Base-by-base conservation (phyloP, 2,888 invertebrate genomes). In the Steromphala cineraria region DNA sequence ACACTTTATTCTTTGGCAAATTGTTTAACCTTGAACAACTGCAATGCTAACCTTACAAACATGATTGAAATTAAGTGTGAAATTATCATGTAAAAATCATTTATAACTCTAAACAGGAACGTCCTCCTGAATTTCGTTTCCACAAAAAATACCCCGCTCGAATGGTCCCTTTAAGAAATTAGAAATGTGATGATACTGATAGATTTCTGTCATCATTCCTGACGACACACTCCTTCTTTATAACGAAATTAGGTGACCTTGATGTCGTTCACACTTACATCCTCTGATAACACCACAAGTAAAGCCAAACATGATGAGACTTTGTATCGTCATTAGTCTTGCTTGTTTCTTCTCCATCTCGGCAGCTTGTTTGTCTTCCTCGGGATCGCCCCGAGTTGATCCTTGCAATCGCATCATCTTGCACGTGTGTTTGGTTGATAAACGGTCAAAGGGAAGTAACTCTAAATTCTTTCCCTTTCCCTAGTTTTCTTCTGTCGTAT, bases 331-430 rank as follows among this genome's bases (percentile, higher is more conserved):
- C 31, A 82, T 62, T 75, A 79, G 53, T 53, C 87, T 84, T 7
- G 90, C 90, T 74, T 87, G 82, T 71, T 85, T 86, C 79, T 85
- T 88, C 78, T 91, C 90, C 24, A 78, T 67, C 56, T 85, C 83
- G 28, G 77, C 67, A 21, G 75, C 80, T 75, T 75, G 76, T 71
- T 80, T 82, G 56, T 85, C 85, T 79, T 87, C 89, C 53, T 89
- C 89, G n/a, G 84, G 87, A 79, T 89, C 89, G 2, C 85, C 83
- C 24, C 81, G 81, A 36, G 84, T 85, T 10, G 85, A 85, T 71
- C 88, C 76, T 53, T 81, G 78, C 77, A 84, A 74, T 52, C 86
- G 83, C 31, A 86, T 84, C 86, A 86, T 86, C 53, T 75, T 55
- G 75, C 21, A 67, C 52, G 24, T 36, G 52, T 75, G 15, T 19